Conservation (phyloP, 2,888 invertebrate genomes). For the Itoplectis maculator region DNA sequence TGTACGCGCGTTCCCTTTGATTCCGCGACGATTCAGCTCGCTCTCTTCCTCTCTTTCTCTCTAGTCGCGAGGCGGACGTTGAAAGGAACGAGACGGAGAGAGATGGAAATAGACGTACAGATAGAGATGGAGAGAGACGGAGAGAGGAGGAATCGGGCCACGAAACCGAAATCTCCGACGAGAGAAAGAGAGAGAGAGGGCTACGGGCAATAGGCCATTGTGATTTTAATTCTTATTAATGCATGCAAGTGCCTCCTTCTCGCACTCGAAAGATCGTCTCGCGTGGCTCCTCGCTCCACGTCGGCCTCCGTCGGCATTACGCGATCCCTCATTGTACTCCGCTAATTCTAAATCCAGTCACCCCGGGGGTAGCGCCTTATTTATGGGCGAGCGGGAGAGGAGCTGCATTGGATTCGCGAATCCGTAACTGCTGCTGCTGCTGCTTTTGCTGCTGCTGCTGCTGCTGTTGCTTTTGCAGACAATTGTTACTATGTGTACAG, state of each 20-base stretch:
- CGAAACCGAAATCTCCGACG: slow-evolving; percentile 46
- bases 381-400: slow-evolving; percentile 46
- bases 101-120: no score
- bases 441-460: neutral
- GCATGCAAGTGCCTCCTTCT: slow-evolving; percentile 56
- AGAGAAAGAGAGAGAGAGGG: slow-evolving; percentile 38
- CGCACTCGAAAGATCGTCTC: slow-evolving; percentile 14
- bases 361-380: slow-evolving; percentile 61
- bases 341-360: slow-evolving; percentile 68
- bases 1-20: slow-evolving; percentile 59
- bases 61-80: slow-evolving; percentile 50
- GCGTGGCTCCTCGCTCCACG: slow-evolving; percentile 21
- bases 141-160: slow-evolving; percentile 54
- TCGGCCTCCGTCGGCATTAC: slow-evolving; percentile 57
- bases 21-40: slow-evolving; percentile 53
- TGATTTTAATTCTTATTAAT: slow-evolving; percentile 70
- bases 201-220: slow-evolving; percentile 61
- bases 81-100: slow-evolving; percentile 48
- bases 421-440: slow-evolving; percentile 18
- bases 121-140: no score
- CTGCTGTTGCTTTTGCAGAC: slow-evolving; percentile 24
- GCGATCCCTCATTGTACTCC: slow-evolving; percentile 61
- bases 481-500: neutral
- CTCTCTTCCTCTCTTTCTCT: slow-evolving; percentile 39
- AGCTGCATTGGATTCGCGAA: slow-evolving; percentile 5